Percentiles rank a stretch among this genome's conserved stretches.
These are phyloP conservation scores for Lagorchestes hirsutus DNA, from an alignment of 2,797 vertebrate genomes.

Conservation along the genomic window DNA sequence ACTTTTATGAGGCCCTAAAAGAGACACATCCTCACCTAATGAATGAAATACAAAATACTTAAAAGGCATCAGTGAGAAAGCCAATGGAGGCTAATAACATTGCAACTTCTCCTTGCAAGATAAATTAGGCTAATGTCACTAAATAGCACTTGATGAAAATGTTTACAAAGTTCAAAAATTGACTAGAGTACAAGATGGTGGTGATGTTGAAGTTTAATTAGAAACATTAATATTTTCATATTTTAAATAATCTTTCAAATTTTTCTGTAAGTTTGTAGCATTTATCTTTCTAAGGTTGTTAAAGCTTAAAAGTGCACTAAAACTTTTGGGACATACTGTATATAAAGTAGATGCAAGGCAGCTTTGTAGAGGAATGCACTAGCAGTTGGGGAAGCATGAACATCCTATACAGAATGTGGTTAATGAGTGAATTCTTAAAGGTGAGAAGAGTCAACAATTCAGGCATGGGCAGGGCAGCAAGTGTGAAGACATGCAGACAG, in stretches of 20 bases:
- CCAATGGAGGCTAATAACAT: not conserved
- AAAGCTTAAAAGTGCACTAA: not conserved
- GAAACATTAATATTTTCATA: not conserved
- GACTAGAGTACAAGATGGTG: not conserved
- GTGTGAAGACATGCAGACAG: not conserved
- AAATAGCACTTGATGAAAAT: too few relatives aligned
- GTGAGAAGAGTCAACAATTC: not conserved
- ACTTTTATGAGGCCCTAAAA: constrained; percentile 60
- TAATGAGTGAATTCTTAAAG: not conserved
- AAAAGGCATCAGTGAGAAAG: not conserved
- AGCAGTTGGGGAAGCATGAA: not conserved
- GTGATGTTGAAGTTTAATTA: not conserved
- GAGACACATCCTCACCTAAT: constrained; percentile 59
- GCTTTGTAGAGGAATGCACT: not conserved
- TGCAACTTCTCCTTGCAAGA: not conserved
- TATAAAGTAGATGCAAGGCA: not conserved
- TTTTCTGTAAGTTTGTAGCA: not conserved
- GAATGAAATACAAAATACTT: constrained; percentile 31
- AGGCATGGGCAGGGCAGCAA: not conserved
- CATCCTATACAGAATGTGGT: not conserved
- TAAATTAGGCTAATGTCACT: not conserved
- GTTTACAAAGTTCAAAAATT: not conserved
- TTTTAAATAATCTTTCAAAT: not conserved
- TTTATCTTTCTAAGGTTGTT: not conserved
- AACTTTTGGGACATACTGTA: not conserved